These are phyloP conservation scores for Pocota personata DNA, from an alignment of 2,888 invertebrate species.

Conservation along the genomic window DNA sequence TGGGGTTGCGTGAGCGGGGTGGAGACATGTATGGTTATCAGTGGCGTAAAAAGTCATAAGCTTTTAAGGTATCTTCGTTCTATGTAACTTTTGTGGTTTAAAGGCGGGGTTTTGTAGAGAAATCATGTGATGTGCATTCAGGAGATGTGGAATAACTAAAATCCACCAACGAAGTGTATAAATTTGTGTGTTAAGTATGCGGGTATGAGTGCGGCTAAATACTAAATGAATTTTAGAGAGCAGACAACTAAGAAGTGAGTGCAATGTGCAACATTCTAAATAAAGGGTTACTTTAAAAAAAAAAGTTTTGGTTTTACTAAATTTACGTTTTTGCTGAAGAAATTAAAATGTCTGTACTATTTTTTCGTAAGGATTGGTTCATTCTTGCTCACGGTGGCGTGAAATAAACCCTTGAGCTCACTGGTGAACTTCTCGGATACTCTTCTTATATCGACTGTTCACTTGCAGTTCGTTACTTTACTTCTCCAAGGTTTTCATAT, in stretches of 20 bases:
- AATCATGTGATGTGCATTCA: neutral
- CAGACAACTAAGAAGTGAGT: neutral
- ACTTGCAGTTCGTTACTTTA: too few relatives aligned
- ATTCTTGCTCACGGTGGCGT: too few relatives aligned
- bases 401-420: too few relatives aligned
- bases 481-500: too few relatives aligned
- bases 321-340: too few relatives aligned
- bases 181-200: constrained; percentile 6
- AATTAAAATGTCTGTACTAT: too few relatives aligned
- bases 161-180: neutral
- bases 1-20: neutral
- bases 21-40: constrained; percentile 9
- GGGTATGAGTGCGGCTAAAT: neutral
- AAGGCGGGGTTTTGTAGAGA: neutral
- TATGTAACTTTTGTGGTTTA: neutral
- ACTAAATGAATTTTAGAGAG: neutral
- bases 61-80: neutral
- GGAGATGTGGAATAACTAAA: neutral
- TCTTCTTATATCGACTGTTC: too few relatives aligned
- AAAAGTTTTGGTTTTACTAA: too few relatives aligned
- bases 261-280: neutral
- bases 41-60: constrained; percentile 15
- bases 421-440: too few relatives aligned
- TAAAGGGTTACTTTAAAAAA: too few relatives aligned
- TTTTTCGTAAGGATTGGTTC: too few relatives aligned